These are phyloP conservation scores for Stramonita haemastoma DNA, from an alignment of 2,888 invertebrate genomes.

Conservation along the genomic window DNA sequence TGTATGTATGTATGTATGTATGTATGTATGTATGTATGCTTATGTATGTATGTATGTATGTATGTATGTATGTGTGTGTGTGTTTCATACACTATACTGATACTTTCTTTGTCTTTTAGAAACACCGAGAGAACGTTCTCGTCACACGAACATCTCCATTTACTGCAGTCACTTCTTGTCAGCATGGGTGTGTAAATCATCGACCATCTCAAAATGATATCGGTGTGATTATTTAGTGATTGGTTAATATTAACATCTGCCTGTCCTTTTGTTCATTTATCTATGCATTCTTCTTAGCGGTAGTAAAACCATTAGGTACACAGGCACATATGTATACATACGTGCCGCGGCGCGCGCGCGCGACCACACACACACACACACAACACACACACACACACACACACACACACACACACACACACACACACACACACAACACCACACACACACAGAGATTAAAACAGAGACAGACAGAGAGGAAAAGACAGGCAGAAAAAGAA, in stretches of 20 bases:
- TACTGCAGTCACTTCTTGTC: conserved; percentile 76
- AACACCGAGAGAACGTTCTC: background rate
- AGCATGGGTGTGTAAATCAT: conserved; percentile 74
- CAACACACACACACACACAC: background rate
- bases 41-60: background rate
- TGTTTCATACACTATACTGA: background rate
- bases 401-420: background rate
- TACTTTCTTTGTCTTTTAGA: background rate
- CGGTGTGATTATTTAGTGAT: background rate
- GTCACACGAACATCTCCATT: conserved; percentile 60
- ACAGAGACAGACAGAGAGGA: background rate
- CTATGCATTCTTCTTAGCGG: background rate
- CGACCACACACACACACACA: background rate
- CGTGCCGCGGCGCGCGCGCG: background rate
- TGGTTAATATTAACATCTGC: background rate
- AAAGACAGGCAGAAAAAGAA: background rate
- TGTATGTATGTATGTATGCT: background rate
- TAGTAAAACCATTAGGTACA: background rate
- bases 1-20: background rate
- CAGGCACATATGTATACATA: background rate
- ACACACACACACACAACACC: background rate
- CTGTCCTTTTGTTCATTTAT: background rate
- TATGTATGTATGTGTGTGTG: background rate
- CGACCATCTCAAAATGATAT: background rate
- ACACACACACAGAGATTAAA: background rate